phyloP scores from a whole-genome alignment of 2,888 invertebrate genomes.

The Campaea margaritaria region DNA sequence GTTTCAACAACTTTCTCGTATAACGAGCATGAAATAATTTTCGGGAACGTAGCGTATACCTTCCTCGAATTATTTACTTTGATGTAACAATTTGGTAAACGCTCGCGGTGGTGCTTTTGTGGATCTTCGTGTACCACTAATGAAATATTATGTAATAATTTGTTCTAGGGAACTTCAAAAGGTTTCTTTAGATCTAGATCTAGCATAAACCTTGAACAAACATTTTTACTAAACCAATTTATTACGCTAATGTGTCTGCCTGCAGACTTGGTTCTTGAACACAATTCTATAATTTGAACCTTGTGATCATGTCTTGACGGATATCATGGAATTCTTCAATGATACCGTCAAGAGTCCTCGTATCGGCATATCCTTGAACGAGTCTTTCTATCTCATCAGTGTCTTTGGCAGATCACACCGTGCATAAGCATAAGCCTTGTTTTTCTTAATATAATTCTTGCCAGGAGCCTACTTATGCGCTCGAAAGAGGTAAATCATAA shows the following conservation, averaged over 20 bases:
- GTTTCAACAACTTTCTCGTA: conserved; percentile 35
- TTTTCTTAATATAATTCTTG: no score
- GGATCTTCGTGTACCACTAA: conserved; percentile 22
- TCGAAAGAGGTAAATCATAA: conserved; percentile 15
- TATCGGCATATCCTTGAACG: no score
- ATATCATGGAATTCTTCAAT: no score
- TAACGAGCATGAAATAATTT: conserved; percentile 34
- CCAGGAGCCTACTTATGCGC: neutral
- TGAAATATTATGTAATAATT: conserved; percentile 16
- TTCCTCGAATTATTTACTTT: conserved; percentile 38
- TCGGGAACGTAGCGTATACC: conserved; percentile 24
- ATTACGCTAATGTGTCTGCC: neutral
- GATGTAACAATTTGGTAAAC: conserved; percentile 33
- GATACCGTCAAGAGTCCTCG: no score
- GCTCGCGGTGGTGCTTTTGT: conserved; percentile 38
- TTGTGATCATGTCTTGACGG: neutral
- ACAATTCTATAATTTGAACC: neutral
- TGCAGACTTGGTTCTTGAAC: neutral
- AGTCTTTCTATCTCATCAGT: no score
- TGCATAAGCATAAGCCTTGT: no score
- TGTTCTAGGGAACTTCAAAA: conserved; percentile 26
- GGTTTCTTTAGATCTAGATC: conserved; percentile 7
- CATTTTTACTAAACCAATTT: neutral
- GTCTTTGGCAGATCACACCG: no score
- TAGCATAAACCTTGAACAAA: neutral